Base-by-base conservation (phyloP, 92 coral and sea anemone genomes). In the Plumapathes pennacea region DNA sequence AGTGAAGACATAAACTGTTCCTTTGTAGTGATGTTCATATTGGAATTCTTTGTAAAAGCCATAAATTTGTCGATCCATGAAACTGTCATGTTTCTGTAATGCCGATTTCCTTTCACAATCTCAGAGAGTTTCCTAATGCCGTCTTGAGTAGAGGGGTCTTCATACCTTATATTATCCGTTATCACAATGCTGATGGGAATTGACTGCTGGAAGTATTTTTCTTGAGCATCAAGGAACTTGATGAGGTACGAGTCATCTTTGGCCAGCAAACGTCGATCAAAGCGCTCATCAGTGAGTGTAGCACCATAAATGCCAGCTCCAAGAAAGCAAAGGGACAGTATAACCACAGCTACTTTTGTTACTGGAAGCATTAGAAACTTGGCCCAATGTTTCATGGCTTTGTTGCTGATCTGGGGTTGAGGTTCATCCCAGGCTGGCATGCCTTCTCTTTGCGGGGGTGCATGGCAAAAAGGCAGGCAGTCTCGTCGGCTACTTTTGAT, bases 401-500 rank as follows among this genome's bases (percentile, higher is more conserved):
- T 72, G 70, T 67, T 80, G 15, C 89, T 38, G 25, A 50, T 38
- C 73, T 66, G 86, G 11, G 72, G 54, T 18, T 57, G 27, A 21
- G 90, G 74, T 46, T 78, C 80, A n/a, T 78, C 83, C 88, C 77
- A 74, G 49, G 78, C 77, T n/a, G 61, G 79, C 39, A 40, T 69
- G 38, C 57, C 84, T 0, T 74, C 66, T 53, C 48, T 62, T 25
- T 71, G 60, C 22, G 17, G 80, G 5, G 82, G 62, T 20, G 55
- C 82, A 15, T 13, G 54, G 49, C 83, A 72, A 49, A 73, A 48
- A 46, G 95, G 97, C 39, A 90, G 56, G 21, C 77, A 73, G 69
- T 90, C 97, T n/a, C 85, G 80, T 39, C 95, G 88, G 18, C 87
- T 72, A 4, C 69, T 67, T 46, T 82, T 85, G 10, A 90, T 82